These are phyloP conservation scores for Omphaloscelis lunosa DNA, from an alignment of 2,888 invertebrate species.

Conservation along the genomic window DNA sequence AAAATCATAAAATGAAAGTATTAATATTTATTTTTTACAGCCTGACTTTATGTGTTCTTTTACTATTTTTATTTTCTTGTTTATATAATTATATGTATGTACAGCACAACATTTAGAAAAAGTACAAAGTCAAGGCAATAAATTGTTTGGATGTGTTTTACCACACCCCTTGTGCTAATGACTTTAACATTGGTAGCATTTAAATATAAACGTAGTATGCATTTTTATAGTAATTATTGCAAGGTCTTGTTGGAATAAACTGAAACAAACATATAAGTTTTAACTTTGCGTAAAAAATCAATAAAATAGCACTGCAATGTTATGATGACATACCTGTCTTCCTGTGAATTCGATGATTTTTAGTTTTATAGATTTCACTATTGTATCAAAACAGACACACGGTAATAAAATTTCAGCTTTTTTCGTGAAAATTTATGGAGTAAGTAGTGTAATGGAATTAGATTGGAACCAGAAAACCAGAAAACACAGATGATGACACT, in stretches of 20 bases:
- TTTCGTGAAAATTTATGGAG: not conserved
- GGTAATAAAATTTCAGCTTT: not conserved
- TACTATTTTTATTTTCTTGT: conserved; percentile 34
- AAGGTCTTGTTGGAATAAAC: conserved; percentile 17
- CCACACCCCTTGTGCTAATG: conserved; percentile 33
- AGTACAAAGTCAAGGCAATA: not conserved
- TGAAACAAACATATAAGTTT: conserved; percentile 42
- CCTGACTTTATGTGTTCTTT: not conserved
- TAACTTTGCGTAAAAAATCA: conserved; percentile 14
- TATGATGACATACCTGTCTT: conserved; percentile 48
- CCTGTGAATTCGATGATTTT: conserved; percentile 19
- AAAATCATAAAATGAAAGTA: not conserved
- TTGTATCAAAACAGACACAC: conserved; percentile 14
- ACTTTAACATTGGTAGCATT: not conserved
- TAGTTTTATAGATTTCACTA: not conserved
- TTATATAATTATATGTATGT: not conserved
- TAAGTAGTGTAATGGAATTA: not conserved
- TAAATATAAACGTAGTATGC: conserved; percentile 2
- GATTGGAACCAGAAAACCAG: conserved; percentile 7
- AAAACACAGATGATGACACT: conserved; percentile 22
- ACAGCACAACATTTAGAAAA: conserved; percentile 13
- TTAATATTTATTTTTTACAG: conserved; percentile 14
- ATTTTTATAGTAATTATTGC: conserved; percentile 3
- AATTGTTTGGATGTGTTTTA: conserved; percentile 24
- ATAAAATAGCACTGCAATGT: conserved; percentile 6